Evolutionary conservation across 2,113 vertebrate genomes (phyloP).

Genomic region (Vombatus ursinus): DNA sequence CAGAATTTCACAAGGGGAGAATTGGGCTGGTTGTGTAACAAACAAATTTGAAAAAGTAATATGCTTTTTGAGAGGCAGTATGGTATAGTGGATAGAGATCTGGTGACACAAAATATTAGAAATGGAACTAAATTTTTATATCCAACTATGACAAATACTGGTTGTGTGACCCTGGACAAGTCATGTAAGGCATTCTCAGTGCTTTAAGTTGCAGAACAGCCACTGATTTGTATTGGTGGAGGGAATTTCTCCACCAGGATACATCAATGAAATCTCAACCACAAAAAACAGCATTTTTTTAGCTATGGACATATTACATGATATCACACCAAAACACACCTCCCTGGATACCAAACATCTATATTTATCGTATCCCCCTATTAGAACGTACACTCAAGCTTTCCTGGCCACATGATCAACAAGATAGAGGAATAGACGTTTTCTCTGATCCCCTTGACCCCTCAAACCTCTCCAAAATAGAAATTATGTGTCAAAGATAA

Average conservation of each 20-base stretch:
- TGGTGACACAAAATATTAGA: not conserved
- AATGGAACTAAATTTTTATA: constrained; percentile 4
- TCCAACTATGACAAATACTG: constrained; percentile 19
- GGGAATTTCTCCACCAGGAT: not conserved
- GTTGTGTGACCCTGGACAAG: constrained; percentile 7
- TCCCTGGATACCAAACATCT: not conserved
- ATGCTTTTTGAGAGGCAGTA: not conserved
- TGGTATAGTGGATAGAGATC: not conserved
- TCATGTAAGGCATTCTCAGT: not conserved
- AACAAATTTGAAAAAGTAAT: not conserved
- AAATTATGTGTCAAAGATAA: constrained; percentile 7
- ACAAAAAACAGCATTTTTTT: not conserved
- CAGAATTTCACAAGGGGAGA: not conserved
- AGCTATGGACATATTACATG: no score
- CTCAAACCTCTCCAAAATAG: not conserved
- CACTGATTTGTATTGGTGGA: not conserved
- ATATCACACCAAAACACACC: not conserved
- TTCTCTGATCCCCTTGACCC: not conserved
- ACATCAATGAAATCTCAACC: not conserved
- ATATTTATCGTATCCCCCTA: not conserved
- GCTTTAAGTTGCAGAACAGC: not conserved
- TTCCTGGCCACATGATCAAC: not conserved
- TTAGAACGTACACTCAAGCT: not conserved
- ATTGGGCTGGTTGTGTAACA: not conserved
- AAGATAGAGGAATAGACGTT: not conserved